Evolutionary conservation across 2,797 vertebrate species (phyloP).

Genomic region (Myotis vivesi): DNA sequence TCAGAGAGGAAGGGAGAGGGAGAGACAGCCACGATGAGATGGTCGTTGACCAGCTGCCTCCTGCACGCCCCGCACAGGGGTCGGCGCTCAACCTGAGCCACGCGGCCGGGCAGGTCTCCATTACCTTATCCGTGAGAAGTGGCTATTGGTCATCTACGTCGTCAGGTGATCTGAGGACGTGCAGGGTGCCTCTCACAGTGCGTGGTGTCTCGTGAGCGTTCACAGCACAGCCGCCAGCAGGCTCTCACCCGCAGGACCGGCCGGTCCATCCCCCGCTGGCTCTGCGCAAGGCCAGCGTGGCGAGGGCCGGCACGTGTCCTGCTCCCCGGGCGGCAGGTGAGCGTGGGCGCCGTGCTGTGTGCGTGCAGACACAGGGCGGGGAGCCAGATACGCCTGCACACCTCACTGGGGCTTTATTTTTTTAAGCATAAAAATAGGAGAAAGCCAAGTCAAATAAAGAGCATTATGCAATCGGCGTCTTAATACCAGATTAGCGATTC

Average conservation of each 20-base stretch:
- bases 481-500: conserved; percentile 64
- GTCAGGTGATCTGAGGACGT: background rate
- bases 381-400: conserved; percentile 12
- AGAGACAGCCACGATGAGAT: too few relatives aligned
- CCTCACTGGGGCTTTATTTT: conserved; percentile 9
- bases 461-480: conserved; percentile 63
- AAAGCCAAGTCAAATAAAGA: conserved; percentile 66
- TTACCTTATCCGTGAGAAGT: background rate
- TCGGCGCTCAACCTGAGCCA: too few relatives aligned
- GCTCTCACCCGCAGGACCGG: too few relatives aligned
- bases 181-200: background rate
- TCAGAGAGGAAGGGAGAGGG: too few relatives aligned
- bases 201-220: too few relatives aligned
- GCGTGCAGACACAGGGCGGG: background rate
- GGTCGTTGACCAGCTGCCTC: too few relatives aligned
- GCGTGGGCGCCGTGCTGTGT: background rate
- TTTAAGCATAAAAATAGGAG: conserved; percentile 19
- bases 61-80: too few relatives aligned
- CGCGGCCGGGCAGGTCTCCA: background rate
- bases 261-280: background rate
- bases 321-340: background rate
- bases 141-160: background rate
- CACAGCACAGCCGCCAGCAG: too few relatives aligned
- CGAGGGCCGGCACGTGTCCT: background rate
- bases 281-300: background rate